These are phyloP conservation scores for Xiphorhynchus elegans DNA, from an alignment of 2,113 vertebrate species.

Conservation along the genomic window DNA sequence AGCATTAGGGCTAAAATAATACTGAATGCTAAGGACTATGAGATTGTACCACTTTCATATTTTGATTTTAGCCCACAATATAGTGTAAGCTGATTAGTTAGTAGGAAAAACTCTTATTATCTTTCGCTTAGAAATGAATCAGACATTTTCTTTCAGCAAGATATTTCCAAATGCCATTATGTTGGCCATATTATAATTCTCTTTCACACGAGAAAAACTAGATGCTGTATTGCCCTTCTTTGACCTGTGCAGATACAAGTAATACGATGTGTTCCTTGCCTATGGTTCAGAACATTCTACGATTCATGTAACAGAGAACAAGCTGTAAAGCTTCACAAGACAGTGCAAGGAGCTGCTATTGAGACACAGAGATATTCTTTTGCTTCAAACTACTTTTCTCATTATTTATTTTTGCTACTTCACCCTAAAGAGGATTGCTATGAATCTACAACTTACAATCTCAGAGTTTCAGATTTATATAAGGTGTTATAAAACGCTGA, in stretches of 20 bases:
- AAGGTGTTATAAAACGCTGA: neutral
- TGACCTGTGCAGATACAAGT: neutral
- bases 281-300: neutral
- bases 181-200: neutral
- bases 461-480: neutral
- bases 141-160: neutral
- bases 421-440: neutral
- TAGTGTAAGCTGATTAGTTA: neutral
- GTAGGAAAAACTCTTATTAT: neutral
- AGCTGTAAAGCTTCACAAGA: neutral
- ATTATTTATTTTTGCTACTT: neutral
- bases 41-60: neutral
- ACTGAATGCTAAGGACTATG: neutral
- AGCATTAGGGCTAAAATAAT: neutral
- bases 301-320: neutral
- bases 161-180: neutral
- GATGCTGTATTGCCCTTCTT: neutral
- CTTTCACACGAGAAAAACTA: conserved; percentile 1
- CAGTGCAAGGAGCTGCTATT: neutral
- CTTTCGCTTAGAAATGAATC: neutral
- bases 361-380: neutral
- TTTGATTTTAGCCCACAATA: neutral
- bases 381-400: neutral
- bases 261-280: conserved; percentile 6
- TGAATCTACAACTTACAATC: neutral